phyloP scores from a whole-genome alignment of 2,797 vertebrate genomes.

The Phoxinus dragarum region DNA sequence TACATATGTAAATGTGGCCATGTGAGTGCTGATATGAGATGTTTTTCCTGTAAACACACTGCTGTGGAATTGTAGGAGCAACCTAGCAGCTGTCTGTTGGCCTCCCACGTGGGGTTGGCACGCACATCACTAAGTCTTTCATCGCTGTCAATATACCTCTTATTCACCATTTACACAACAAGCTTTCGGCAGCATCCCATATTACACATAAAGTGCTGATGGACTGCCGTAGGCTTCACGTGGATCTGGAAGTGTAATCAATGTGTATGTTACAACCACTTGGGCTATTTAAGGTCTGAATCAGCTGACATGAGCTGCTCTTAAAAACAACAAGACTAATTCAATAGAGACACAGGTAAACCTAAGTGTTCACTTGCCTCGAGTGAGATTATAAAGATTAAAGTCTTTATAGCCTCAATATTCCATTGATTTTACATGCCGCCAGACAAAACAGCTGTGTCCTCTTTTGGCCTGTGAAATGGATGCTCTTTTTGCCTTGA shows the following conservation, averaged over 20 bases:
- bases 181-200: conserved; percentile 52
- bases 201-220: conserved; percentile 45
- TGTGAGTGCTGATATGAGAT: conserved; percentile 27
- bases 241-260: conserved; percentile 45
- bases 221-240: conserved; percentile 31
- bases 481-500: conserved; percentile 5
- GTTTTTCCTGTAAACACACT: conserved; percentile 44
- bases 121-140: conserved; percentile 52
- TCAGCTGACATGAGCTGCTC: conserved; percentile 40
- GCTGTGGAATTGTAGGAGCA: conserved; percentile 25
- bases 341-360: conserved; percentile 22
- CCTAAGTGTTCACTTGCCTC: not conserved
- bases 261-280: conserved; percentile 25
- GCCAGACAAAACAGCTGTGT: conserved; percentile 1
- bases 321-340: conserved; percentile 35
- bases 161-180: conserved; percentile 54
- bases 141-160: conserved; percentile 58
- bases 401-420: conserved; percentile 5
- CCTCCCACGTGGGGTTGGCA: conserved; percentile 51
- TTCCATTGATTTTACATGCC: conserved; percentile 22
- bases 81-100: conserved; percentile 47
- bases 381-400: conserved; percentile 6
- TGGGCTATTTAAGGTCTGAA: conserved; percentile 37
- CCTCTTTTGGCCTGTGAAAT: conserved; percentile 14
- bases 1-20: conserved; percentile 25